phyloP scores from a whole-genome alignment of 2,113 vertebrate species.

The Prionailurus bengalensis region DNA sequence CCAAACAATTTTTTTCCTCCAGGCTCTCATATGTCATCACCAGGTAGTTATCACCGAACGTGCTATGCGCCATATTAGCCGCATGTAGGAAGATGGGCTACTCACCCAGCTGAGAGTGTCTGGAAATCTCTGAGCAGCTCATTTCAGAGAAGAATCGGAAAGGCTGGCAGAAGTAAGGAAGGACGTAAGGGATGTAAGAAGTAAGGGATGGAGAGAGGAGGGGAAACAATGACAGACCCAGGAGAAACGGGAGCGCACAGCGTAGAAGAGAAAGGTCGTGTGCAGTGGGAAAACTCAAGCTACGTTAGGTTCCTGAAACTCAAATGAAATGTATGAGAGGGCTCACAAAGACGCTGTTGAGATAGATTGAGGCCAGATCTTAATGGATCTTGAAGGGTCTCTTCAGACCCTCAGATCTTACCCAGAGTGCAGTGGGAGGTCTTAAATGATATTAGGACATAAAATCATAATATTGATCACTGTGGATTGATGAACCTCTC shows the following conservation, averaged over 20 bases:
- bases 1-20: background rate
- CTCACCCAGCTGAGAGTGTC: accelerated
- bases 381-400: background rate
- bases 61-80: background rate
- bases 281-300: accelerated
- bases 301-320: background rate
- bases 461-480: background rate
- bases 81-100: accelerated
- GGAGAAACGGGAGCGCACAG: accelerated
- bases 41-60: background rate
- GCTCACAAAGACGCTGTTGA: background rate
- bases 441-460: background rate
- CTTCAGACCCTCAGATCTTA: background rate
- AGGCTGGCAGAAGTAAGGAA: background rate
- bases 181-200: background rate
- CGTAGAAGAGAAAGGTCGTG: accelerated
- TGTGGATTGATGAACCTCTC: background rate
- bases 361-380: background rate
- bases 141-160: background rate
- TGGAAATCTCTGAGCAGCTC: background rate
- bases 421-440: background rate
- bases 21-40: background rate
- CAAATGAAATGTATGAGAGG: accelerated
- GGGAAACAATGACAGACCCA: no score
- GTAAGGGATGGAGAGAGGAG: background rate